Conservation (phyloP, 2,888 invertebrate species). For the Capitulum mitella region DNA sequence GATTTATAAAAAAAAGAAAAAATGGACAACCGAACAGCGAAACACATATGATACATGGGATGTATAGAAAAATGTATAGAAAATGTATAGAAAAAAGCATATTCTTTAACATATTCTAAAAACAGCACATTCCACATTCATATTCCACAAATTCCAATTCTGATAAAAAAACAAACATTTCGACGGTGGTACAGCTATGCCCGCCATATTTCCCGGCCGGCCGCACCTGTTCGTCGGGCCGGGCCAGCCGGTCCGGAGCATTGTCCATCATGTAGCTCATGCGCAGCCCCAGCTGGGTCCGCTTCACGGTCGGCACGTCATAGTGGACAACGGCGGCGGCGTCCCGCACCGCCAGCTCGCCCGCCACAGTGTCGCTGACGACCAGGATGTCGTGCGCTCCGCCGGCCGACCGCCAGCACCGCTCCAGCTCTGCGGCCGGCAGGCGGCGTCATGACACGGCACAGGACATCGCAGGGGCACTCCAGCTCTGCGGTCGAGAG, state of each 20-base stretch:
- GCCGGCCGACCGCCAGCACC: constrained; percentile 23
- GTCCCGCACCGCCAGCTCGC: constrained; percentile 56
- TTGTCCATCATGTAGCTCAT: constrained; percentile 60
- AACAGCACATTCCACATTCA: too few species aligned
- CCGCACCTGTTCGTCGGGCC: constrained; percentile 13
- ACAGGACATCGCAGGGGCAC: not conserved
- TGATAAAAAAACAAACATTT: too few species aligned
- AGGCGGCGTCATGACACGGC: not conserved
- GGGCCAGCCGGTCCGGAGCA: constrained; percentile 45
- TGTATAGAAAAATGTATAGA: too few species aligned
- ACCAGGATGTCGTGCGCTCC: constrained; percentile 49
- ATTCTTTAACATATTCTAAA: too few species aligned
- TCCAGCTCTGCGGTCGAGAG: not conserved
- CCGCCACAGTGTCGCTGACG: constrained; percentile 60
- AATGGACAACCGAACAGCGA: too few species aligned
- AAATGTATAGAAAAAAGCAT: too few species aligned
- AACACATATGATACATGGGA: too few species aligned
- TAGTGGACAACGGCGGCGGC: constrained; percentile 63
- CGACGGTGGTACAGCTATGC: too few species aligned
- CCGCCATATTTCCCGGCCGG: too few species aligned
- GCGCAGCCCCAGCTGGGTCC: constrained; percentile 61
- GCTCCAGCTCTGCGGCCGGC: constrained; percentile 14
- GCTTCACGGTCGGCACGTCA: constrained; percentile 55
- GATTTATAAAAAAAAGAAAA: too few species aligned
- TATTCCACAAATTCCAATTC: too few species aligned